Percentiles rank a stretch among this genome's conserved stretches.
Evolutionary conservation across 2,888 invertebrate genomes (phyloP).

Genomic region (Drosophila mulleri): DNA sequence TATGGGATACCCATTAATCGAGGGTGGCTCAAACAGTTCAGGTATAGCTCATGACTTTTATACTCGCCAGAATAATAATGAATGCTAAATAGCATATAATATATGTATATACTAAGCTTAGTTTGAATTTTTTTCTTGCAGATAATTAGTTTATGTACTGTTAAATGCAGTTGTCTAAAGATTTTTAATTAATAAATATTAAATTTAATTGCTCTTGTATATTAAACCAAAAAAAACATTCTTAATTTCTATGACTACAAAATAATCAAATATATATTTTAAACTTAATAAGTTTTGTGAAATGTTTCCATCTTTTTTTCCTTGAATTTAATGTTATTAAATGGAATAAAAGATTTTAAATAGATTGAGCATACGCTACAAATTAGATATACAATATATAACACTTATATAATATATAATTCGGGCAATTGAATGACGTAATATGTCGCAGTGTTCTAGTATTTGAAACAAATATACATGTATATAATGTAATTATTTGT

Average conservation of each 20-base stretch:
- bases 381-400: neutral
- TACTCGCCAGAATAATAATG: too few relatives aligned
- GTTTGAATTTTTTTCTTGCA: too few relatives aligned
- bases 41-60: neutral
- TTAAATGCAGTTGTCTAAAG: neutral
- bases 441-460: neutral
- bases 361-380: neutral
- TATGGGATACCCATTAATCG: conserved; percentile 25
- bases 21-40: conserved; percentile 17
- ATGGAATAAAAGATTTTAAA: neutral
- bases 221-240: neutral
- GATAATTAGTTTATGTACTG: too few relatives aligned
- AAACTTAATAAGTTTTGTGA: neutral
- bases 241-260: neutral
- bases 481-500: too few relatives aligned
- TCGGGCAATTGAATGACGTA: neutral
- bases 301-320: neutral
- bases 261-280: neutral
- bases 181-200: neutral
- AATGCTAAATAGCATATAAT: neutral
- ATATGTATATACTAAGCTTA: too few relatives aligned
- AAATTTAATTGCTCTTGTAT: too few relatives aligned
- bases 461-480: neutral
- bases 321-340: neutral
- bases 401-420: neutral